phyloP scores from a whole-genome alignment of 2,113 vertebrate species.

The Phalacrocorax brasilianus region DNA sequence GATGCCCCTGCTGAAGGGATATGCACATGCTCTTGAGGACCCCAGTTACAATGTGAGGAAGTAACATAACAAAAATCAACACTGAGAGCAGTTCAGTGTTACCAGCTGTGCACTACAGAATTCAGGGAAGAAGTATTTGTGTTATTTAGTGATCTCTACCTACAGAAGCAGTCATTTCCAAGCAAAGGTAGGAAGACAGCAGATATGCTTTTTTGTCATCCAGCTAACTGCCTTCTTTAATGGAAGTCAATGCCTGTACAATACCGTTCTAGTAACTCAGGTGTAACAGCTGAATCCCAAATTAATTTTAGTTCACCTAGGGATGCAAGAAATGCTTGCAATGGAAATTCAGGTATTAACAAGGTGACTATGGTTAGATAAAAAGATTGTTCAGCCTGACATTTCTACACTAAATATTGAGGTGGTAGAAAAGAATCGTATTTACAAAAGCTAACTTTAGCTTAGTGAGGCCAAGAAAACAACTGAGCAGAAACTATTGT shows the following conservation, averaged over 20 bases:
- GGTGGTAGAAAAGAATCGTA: background rate
- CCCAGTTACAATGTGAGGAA: background rate
- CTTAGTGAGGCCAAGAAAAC: background rate
- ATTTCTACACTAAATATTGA: background rate
- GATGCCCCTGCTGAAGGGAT: background rate
- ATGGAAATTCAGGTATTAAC: background rate
- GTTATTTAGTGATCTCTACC: background rate
- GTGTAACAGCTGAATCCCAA: background rate
- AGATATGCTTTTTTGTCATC: rapidly evolving
- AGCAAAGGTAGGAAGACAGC: background rate
- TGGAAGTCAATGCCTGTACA: background rate
- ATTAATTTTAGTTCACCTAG: background rate
- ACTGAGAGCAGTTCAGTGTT: background rate
- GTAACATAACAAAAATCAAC: background rate
- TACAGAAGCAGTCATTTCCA: background rate
- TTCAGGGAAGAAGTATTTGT: background rate
- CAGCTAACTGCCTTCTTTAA: background rate
- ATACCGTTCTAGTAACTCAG: background rate
- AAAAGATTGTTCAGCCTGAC: background rate
- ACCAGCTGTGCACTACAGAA: background rate
- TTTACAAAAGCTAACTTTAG: slow-evolving; percentile 4
- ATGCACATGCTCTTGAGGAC: background rate
- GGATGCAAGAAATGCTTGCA: background rate
- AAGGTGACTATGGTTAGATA: background rate
- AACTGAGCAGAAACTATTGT: background rate